phyloP scores from a whole-genome alignment of 2,797 vertebrate genomes.

The Pseudomugil tenellus region DNA sequence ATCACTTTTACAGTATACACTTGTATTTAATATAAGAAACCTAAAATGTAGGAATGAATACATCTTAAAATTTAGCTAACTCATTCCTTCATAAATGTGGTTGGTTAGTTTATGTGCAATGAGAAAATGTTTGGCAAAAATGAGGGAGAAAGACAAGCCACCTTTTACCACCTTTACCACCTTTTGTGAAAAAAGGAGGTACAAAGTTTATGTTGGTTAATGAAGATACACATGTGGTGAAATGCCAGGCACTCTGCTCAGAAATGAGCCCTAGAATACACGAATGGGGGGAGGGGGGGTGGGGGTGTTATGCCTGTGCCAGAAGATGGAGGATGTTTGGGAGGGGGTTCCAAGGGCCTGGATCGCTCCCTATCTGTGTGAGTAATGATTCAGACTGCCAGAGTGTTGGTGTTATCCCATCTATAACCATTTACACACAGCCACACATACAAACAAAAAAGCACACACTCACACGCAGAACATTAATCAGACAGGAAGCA shows the following conservation, averaged over 20 bases:
- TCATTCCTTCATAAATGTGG: neutral
- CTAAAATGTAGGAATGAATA: neutral
- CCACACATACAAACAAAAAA: conserved; percentile 57
- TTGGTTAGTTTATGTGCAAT: conserved; percentile 9
- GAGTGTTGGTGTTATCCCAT: conserved; percentile 92
- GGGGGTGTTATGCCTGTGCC: conserved; percentile 1
- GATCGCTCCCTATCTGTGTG: conserved; percentile 87
- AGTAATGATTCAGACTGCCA: conserved; percentile 95
- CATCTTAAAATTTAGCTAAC: neutral
- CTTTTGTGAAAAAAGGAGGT: no score
- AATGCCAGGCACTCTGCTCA: conserved; percentile 86
- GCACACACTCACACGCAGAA: conserved; percentile 34
- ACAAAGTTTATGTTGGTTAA: conserved; percentile 88
- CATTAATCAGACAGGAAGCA: conserved; percentile 74
- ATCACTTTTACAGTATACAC: conserved; percentile 40
- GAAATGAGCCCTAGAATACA: conserved; percentile 82
- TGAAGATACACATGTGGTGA: conserved; percentile 90
- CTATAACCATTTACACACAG: conserved; percentile 92
- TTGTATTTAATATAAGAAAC: conserved; percentile 27
- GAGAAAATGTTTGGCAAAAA: neutral
- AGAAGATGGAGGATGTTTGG: conserved; percentile 60
- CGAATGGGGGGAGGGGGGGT: conserved; percentile 40
- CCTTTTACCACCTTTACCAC: no score
- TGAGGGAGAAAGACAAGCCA: no score
- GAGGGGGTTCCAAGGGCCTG: conserved; percentile 67